These are phyloP conservation scores for Cerceris rybyensis DNA, from an alignment of 2,888 invertebrate genomes.

Conservation along the genomic window DNA sequence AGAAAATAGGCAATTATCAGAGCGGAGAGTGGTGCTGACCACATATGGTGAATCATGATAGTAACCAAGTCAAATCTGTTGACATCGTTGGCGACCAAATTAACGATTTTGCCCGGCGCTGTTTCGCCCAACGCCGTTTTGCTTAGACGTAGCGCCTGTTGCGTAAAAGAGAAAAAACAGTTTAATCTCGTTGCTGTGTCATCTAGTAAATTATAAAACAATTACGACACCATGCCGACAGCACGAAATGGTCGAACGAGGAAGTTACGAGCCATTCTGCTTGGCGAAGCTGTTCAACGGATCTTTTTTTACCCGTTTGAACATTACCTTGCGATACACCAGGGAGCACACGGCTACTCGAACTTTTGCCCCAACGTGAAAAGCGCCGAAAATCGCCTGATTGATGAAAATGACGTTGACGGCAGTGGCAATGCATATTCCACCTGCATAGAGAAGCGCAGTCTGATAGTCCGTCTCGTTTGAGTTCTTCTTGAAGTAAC, in stretches of 20 bases:
- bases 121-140: slow-evolving; percentile 90
- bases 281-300: not conserved
- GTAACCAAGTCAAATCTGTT: slow-evolving; percentile 95
- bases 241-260: too few relatives aligned
- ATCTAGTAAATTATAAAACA: not conserved
- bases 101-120: slow-evolving; percentile 84
- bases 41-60: slow-evolving; percentile 94
- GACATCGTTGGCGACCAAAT: slow-evolving; percentile 92
- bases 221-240: too few relatives aligned
- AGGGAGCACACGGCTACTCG: slow-evolving; percentile 92
- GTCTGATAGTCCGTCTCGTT: slow-evolving; percentile 60
- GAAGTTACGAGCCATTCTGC: too few relatives aligned
- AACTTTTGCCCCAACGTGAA: slow-evolving; percentile 91
- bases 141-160: slow-evolving; percentile 85
- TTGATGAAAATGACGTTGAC: slow-evolving; percentile 85
- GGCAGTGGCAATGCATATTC: slow-evolving; percentile 75
- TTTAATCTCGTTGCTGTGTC: not conserved
- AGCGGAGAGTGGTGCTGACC: slow-evolving; percentile 91
- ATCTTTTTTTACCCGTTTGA: not conserved
- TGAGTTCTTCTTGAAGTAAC: slow-evolving; percentile 84
- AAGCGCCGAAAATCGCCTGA: slow-evolving; percentile 87
- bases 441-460: slow-evolving; percentile 76
- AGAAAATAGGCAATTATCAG: slow-evolving; percentile 90
- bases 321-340: slow-evolving; percentile 91
- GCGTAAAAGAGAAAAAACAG: slow-evolving; percentile 16